Conservation (phyloP, 53 echinoderm and acorn worm genomes). For the Zoroaster sp. region DNA sequence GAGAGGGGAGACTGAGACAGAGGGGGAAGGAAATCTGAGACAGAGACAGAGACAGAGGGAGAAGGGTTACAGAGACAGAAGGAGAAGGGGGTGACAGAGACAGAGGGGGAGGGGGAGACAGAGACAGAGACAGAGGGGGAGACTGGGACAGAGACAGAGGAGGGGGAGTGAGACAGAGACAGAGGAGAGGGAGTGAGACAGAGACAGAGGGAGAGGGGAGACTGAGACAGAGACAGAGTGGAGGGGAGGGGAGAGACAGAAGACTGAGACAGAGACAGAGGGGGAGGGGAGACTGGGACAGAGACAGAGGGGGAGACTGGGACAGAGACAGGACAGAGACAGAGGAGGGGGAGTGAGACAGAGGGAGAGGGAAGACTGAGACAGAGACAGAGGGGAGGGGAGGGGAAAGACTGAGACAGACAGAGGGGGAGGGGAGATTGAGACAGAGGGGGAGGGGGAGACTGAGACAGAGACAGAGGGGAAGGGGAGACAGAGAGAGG, state of each 20-base stretch:
- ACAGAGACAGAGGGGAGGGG: neutral
- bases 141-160: neutral
- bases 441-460: neutral
- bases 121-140: neutral
- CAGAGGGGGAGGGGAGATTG: neutral
- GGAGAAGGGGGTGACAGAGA: neutral
- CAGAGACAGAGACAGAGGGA: neutral
- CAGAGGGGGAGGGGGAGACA: neutral
- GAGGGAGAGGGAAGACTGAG: neutral
- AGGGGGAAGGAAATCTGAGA: neutral
- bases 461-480: neutral
- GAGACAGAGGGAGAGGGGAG: neutral
- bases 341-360: neutral
- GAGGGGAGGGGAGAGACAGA: neutral
- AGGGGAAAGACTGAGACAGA: neutral
- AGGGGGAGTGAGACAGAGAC: neutral
- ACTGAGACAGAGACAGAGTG: neutral
- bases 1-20: neutral
- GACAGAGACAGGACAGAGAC: neutral
- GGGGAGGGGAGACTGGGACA: neutral
- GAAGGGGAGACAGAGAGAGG: neutral
- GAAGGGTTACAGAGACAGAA: neutral
- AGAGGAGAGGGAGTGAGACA: neutral
- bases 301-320: neutral
- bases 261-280: neutral